phyloP scores from a whole-genome alignment of 2,888 invertebrate genomes.

The Cetonia aurata region DNA sequence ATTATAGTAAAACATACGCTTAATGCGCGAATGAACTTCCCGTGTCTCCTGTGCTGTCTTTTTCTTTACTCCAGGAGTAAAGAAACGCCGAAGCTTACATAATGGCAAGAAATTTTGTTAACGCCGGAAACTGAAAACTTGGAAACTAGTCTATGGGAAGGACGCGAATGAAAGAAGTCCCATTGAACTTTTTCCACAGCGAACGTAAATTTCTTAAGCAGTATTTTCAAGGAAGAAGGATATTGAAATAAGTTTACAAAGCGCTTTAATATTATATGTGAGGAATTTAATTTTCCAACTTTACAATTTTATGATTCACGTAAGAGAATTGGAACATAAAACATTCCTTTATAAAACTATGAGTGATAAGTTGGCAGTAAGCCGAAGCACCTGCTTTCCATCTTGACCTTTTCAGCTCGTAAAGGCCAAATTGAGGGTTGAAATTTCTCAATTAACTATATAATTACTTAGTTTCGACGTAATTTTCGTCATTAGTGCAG shows the following conservation, averaged over 20 bases:
- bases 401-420: too few species aligned
- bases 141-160: background rate
- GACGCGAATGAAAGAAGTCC: conserved; percentile 9
- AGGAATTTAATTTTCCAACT: too few species aligned
- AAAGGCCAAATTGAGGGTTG: too few species aligned
- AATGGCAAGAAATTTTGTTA: conserved; percentile 16
- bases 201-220: conserved; percentile 19
- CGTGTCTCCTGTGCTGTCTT: background rate
- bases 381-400: too few species aligned
- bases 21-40: conserved; percentile 27
- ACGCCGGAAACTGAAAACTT: background rate
- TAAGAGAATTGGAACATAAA: too few species aligned
- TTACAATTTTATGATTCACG: too few species aligned
- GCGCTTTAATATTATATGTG: too few species aligned
- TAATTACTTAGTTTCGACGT: too few species aligned
- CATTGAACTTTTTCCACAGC: conserved; percentile 8
- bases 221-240: background rate
- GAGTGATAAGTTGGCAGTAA: too few species aligned
- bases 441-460: too few species aligned
- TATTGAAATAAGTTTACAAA: conserved; percentile 12
- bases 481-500: too few species aligned
- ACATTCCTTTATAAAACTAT: too few species aligned
- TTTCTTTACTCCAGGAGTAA: background rate
- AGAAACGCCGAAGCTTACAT: conserved; percentile 12
- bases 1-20: conserved; percentile 22